phyloP scores from a whole-genome alignment of 2,113 vertebrate genomes.

The Numenius arquata region DNA sequence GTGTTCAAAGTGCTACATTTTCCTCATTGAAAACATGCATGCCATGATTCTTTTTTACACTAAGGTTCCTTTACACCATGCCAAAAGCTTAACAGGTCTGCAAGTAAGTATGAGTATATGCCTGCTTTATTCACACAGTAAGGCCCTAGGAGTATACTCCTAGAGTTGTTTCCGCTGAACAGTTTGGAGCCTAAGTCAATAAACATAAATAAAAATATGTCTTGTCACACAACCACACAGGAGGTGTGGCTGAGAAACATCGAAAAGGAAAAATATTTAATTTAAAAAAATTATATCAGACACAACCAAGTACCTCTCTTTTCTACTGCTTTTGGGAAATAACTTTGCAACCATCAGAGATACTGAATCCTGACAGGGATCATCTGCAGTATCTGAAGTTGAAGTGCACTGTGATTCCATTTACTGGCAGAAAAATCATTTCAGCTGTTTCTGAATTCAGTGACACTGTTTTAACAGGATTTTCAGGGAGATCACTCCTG shows the following conservation, averaged over 20 bases:
- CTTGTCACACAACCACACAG: not conserved
- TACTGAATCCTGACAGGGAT: not conserved
- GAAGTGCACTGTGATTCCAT: not conserved
- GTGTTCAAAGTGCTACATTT: conserved; percentile 62
- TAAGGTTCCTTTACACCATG: conserved; percentile 32
- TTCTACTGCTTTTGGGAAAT: not conserved
- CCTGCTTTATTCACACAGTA: not conserved
- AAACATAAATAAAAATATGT: not conserved
- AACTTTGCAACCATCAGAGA: not conserved
- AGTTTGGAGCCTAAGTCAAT: not conserved
- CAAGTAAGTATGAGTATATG: not conserved
- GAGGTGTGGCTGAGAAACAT: not conserved
- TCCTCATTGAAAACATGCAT: conserved; percentile 49
- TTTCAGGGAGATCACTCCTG: not conserved
- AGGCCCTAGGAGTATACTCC: not conserved
- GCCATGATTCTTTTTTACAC: conserved; percentile 33
- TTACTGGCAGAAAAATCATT: not conserved
- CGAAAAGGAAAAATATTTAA: not conserved
- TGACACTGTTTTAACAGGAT: not conserved
- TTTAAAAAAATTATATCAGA: not conserved
- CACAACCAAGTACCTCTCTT: not conserved
- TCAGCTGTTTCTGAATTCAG: not conserved
- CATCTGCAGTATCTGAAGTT: not conserved
- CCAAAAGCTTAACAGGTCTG: conserved; percentile 48
- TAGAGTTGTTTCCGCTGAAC: not conserved